phyloP scores from a whole-genome alignment of 2,113 vertebrate genomes.

The Tragulus kanchil region DNA sequence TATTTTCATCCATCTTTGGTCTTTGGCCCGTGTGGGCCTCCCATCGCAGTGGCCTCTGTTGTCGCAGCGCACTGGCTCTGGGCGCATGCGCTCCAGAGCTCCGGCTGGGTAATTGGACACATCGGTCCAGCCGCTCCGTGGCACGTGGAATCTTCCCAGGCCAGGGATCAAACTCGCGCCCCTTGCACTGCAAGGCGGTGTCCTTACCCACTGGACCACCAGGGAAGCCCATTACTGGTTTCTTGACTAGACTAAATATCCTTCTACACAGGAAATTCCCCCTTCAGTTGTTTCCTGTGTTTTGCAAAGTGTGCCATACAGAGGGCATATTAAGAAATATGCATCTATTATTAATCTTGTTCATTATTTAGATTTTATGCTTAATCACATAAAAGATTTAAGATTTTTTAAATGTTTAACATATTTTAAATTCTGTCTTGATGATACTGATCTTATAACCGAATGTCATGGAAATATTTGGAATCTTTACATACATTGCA shows the following conservation, averaged over 20 bases:
- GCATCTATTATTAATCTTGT: not conserved
- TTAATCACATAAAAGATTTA: not conserved
- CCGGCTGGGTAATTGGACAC: no score
- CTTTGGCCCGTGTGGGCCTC: no score
- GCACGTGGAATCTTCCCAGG: no score
- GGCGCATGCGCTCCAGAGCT: no score
- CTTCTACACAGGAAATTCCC: not conserved
- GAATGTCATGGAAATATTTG: conserved; percentile 10
- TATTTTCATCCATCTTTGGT: no score
- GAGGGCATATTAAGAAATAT: not conserved
- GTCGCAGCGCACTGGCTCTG: no score
- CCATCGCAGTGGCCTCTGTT: no score
- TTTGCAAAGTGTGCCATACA: not conserved
- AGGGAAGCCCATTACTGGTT: not conserved
- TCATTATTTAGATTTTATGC: conserved; percentile 27
- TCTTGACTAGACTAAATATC: not conserved
- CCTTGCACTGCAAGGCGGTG: no score
- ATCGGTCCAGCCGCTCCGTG: no score
- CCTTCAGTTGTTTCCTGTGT: not conserved
- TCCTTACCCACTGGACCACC: no score
- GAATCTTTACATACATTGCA: not conserved
- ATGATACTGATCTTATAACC: not conserved
- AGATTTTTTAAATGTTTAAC: conserved; percentile 11
- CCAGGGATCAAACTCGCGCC: no score
- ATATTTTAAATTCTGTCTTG: conserved; percentile 5